A percentile compares a stretch with the other conserved stretches of the same genome.
Conservation (phyloP, 2,113 vertebrate species). For the Amia ocellicauda region DNA sequence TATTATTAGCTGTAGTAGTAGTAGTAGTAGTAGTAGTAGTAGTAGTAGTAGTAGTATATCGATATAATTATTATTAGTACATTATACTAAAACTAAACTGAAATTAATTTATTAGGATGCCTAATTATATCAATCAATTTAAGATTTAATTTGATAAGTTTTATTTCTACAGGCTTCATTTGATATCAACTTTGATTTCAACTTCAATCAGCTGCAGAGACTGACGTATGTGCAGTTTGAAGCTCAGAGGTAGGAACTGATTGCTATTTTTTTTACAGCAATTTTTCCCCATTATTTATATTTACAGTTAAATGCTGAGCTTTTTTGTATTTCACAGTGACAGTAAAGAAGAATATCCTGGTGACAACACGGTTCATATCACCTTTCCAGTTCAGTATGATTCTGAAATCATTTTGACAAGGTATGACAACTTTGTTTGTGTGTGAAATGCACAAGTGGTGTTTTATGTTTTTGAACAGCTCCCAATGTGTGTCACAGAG, state of each 20-base stretch:
- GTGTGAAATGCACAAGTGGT: too few relatives aligned
- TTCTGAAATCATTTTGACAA: conserved; percentile 76
- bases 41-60: too few relatives aligned
- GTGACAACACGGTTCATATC: conserved; percentile 68
- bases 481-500: too few relatives aligned
- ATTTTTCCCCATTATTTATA: background rate
- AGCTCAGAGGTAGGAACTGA: conserved; percentile 68
- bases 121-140: too few relatives aligned
- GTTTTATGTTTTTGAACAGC: too few relatives aligned
- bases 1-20: too few relatives aligned
- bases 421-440: conserved; percentile 50
- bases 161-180: conserved; percentile 70
- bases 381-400: conserved; percentile 74
- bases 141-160: too few relatives aligned
- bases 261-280: conserved; percentile 5
- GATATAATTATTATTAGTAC: too few relatives aligned
- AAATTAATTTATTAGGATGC: too few relatives aligned
- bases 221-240: conserved; percentile 64
- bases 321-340: conserved; percentile 60
- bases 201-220: conserved; percentile 69
- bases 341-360: conserved; percentile 63
- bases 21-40: too few relatives aligned
- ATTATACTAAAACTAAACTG: too few relatives aligned
- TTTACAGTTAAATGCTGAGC: background rate
- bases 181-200: conserved; percentile 81